phyloP scores from a whole-genome alignment of 2,113 vertebrate species.

The Aepyceros melampus region DNA sequence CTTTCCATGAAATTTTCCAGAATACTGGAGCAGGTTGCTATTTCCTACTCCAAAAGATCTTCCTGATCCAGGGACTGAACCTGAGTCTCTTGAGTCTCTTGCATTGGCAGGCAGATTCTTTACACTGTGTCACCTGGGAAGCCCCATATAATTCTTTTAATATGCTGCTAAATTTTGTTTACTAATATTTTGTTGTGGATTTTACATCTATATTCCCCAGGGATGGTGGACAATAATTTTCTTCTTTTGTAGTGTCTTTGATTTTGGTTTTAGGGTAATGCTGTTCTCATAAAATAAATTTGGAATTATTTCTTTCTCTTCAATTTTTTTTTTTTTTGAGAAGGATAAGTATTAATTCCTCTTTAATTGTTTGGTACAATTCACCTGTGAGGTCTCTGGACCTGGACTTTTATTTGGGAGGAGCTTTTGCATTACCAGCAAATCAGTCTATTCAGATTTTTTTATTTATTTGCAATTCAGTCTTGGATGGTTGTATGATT shows the following conservation, averaged over 20 bases:
- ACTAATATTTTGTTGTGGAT: not conserved
- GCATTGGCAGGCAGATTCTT: not conserved
- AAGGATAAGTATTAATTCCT: not conserved
- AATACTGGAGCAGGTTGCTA: not conserved
- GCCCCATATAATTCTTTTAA: not conserved
- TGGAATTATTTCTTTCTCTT: not conserved
- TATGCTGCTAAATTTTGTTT: not conserved
- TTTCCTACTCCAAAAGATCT: not conserved
- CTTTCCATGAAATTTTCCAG: not conserved
- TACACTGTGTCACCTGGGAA: not conserved
- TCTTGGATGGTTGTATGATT: not conserved
- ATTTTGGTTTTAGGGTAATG: not conserved
- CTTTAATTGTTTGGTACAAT: not conserved
- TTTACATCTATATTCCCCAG: not conserved
- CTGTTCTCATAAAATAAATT: not conserved
- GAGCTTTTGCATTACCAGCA: not conserved
- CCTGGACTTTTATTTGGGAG: not conserved
- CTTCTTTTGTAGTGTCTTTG: not conserved
- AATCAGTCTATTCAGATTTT: not conserved
- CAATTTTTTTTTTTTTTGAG: not conserved
- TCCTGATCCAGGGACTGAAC: not conserved
- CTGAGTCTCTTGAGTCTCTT: not conserved
- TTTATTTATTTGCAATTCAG: not conserved
- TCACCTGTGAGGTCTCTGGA: not conserved
- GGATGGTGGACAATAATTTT: not conserved